Percentiles rank a stretch among this genome's conserved stretches.
phyloP scores from a whole-genome alignment of 1,140 invertebrate genomes.

The Drosophila willistoni region DNA sequence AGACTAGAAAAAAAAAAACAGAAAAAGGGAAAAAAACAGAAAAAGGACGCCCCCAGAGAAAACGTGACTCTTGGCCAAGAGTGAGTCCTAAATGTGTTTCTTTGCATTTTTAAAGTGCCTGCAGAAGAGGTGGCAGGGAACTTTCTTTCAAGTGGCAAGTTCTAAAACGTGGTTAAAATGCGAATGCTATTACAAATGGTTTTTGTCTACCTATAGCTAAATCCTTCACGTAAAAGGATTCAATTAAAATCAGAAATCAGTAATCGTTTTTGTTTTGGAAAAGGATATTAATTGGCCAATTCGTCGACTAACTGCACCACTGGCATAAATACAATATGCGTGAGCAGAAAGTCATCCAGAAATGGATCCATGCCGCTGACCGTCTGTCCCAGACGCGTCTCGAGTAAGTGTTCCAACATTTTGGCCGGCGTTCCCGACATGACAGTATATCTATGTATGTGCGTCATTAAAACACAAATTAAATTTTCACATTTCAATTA shows the following conservation, averaged over 20 bases:
- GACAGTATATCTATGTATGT: slow-evolving; percentile 89
- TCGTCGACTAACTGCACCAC: slow-evolving; percentile 90
- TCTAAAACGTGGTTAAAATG: slow-evolving; percentile 21
- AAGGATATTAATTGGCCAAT: slow-evolving; percentile 91
- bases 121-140: slow-evolving; percentile 17
- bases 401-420: slow-evolving; percentile 93
- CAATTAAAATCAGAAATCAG: slow-evolving; percentile 14
- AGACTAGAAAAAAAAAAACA: too few relatives aligned
- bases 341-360: slow-evolving; percentile 93
- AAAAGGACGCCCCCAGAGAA: slow-evolving; percentile 25
- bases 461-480: slow-evolving; percentile 43
- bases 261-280: slow-evolving; percentile 69
- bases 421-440: slow-evolving; percentile 95
- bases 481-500: slow-evolving; percentile 38
- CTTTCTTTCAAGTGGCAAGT: slow-evolving; percentile 39
- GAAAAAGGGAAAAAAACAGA: not conserved
- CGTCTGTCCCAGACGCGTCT: slow-evolving; percentile 89
- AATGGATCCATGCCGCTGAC: slow-evolving; percentile 86
- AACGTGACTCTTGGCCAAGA: slow-evolving; percentile 61
- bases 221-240: not conserved
- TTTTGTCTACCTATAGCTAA: slow-evolving; percentile 7
- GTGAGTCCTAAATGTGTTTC: slow-evolving; percentile 3
- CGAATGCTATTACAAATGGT: slow-evolving; percentile 9
- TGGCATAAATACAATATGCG: slow-evolving; percentile 94
- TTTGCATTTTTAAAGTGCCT: slow-evolving; percentile 57